Conservation (phyloP, 2,113 vertebrate species). For the Chroicocephalus ridibundus region DNA sequence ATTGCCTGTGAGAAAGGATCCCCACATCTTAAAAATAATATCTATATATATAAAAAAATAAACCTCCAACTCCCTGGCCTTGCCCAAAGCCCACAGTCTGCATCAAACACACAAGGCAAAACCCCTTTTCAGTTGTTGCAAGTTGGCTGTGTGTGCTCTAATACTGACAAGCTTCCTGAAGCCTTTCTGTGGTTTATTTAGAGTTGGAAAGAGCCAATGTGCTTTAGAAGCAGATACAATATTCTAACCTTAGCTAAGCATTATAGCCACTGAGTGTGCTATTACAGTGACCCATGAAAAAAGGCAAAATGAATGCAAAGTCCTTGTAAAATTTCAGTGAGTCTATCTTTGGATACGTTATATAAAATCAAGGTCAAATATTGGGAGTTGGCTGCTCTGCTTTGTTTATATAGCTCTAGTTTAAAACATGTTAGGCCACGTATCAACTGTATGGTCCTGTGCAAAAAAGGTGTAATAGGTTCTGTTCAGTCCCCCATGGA, state of each 20-base stretch:
- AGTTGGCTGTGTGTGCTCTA: background rate
- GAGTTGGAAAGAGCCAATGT: background rate
- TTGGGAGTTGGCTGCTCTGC: background rate
- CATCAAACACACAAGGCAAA: background rate
- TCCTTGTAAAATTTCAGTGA: background rate
- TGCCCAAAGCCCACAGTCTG: background rate
- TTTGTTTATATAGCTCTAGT: background rate
- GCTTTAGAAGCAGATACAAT: background rate
- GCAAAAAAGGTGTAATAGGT: background rate
- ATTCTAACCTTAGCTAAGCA: background rate
- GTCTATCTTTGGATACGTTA: background rate
- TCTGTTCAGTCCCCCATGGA: background rate
- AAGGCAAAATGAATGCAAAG: background rate
- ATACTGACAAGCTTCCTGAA: background rate
- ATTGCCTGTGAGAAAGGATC: background rate
- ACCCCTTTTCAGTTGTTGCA: background rate
- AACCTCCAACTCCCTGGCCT: background rate
- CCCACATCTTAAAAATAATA: background rate
- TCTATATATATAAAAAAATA: background rate
- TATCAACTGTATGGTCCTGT: background rate
- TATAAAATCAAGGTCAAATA: background rate
- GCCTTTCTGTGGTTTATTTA: background rate
- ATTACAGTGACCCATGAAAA: background rate
- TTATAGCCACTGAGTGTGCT: background rate
- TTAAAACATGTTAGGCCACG: background rate